Percentiles rank a stretch among this genome's conserved stretches.
phyloP scores from a whole-genome alignment of 2,113 vertebrate species.

The Halichoerus grypus region DNA sequence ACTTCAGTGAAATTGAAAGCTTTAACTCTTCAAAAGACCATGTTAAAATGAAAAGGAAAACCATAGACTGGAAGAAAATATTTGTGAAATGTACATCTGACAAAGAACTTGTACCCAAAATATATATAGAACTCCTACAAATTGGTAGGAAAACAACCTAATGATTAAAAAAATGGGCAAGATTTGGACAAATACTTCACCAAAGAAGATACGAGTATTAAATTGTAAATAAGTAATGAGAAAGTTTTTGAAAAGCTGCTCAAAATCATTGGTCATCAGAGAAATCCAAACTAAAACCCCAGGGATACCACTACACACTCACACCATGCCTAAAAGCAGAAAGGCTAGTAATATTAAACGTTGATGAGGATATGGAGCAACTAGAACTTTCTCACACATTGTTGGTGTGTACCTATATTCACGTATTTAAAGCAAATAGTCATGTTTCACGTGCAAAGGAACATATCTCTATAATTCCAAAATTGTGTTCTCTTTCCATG shows the following conservation, averaged over 20 bases:
- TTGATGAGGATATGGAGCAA: not conserved
- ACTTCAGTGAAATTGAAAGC: not conserved
- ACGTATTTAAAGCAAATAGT: constrained; percentile 32
- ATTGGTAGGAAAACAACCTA: not conserved
- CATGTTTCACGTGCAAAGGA: constrained; percentile 7
- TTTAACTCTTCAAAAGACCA: constrained; percentile 23
- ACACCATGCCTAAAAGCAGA: not conserved
- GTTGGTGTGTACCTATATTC: not conserved
- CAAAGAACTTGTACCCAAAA: not conserved
- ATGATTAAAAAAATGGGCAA: not conserved
- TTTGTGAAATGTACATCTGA: not conserved
- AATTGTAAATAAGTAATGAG: not conserved
- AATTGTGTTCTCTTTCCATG: constrained; percentile 7
- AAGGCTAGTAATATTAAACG: not conserved
- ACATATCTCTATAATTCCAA: not conserved
- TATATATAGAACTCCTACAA: not conserved
- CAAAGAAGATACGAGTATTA: not conserved
- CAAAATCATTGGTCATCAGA: not conserved
- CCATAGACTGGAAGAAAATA: not conserved
- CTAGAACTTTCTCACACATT: constrained; percentile 37
- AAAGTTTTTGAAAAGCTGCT: not conserved
- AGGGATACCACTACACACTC: not conserved
- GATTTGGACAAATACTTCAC: not conserved
- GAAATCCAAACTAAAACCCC: not conserved
- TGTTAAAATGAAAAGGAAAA: constrained; percentile 32